These are phyloP conservation scores for Leptobrachium ailaonicum DNA, from an alignment of 2,113 vertebrate species.

Conservation along the genomic window DNA sequence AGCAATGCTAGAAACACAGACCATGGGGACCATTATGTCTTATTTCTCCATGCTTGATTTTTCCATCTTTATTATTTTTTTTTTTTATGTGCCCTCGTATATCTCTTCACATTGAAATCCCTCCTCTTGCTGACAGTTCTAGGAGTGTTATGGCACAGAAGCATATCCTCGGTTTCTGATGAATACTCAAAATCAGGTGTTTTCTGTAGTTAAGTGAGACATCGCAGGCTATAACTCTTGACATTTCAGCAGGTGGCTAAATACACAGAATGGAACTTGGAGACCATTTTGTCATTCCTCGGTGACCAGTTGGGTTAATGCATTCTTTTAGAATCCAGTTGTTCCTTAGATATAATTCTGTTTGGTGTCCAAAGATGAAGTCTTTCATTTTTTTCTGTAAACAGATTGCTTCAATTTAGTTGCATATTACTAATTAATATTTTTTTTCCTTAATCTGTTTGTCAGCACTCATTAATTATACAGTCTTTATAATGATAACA, in stretches of 20 bases:
- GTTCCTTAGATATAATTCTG: neutral
- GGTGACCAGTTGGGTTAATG: conserved; percentile 5
- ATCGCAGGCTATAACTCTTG: conserved; percentile 24
- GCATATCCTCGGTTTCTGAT: conserved; percentile 38
- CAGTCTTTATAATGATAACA: no score
- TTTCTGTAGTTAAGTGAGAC: conserved; percentile 34
- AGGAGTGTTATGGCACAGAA: conserved; percentile 46
- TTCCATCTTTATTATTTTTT: conserved; percentile 36
- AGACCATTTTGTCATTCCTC: conserved; percentile 1
- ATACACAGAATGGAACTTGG: conserved; percentile 11
- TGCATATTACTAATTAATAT: no score
- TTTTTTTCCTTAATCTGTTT: no score
- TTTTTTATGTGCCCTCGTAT: conserved; percentile 40
- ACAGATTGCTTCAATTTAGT: neutral
- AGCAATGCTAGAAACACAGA: conserved; percentile 22
- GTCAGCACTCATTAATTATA: no score
- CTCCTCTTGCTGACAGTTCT: conserved; percentile 37
- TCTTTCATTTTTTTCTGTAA: neutral
- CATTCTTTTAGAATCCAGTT: neutral
- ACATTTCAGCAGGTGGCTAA: conserved; percentile 37
- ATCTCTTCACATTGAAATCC: conserved; percentile 19
- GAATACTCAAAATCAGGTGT: conserved; percentile 39
- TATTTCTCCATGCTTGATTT: conserved; percentile 40
- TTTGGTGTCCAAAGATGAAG: neutral
- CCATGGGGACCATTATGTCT: conserved; percentile 46